Evolutionary conservation across 2,797 vertebrate species (phyloP), one percentile per base, ranked within the genome.

Genomic region (Micrastur ruficollis): DNA sequence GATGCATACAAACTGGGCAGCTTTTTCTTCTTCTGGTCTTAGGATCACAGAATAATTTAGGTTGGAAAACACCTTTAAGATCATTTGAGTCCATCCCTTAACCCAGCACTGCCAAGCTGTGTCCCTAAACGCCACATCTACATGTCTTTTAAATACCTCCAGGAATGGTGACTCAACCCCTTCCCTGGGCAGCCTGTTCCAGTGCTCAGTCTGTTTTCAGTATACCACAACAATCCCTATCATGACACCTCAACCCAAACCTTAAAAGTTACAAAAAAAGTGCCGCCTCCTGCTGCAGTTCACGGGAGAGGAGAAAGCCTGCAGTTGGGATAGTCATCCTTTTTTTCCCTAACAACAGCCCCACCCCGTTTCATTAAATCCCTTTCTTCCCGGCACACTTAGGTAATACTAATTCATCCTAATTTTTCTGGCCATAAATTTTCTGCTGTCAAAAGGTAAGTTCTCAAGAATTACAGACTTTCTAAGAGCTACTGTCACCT

Each of bases 1-100:
- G 18, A 29, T 5, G 12, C 8, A 2, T 1, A 10, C 21, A 23
- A 27, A 14, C 16, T 4, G 2, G 21, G 16, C 49, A 19, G 55
- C 5, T 0, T 16, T 59, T 27, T 47, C 18, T 25, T 34, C 67
- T 59, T 55, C 36, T 23, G 21, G 31, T 31, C 55, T 62, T 46
- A 29, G 4, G 53, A 21, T 62, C 5, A 10, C 18, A 56, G 58
- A 18, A 44, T 29, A 31, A 1, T 16, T 11, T 7, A 53, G 32
- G 11, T 20, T 78, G 31, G 25, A 58, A 58, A 58, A 49, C 23
- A 15, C 23, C 26, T 72, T 29, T 16, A 26, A 52, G 17, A 34
- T 10, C 22, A 71, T 16, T 16, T 4, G 15, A 53, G 26, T 44
- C 9, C 5, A 70, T 5, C 12, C 8, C 6, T 29, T 44, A 32